Percentiles rank a stretch among this genome's conserved stretches.
These are phyloP conservation scores for Leptothorax acervorum DNA, from an alignment of 2,888 invertebrate genomes.

Conservation along the genomic window DNA sequence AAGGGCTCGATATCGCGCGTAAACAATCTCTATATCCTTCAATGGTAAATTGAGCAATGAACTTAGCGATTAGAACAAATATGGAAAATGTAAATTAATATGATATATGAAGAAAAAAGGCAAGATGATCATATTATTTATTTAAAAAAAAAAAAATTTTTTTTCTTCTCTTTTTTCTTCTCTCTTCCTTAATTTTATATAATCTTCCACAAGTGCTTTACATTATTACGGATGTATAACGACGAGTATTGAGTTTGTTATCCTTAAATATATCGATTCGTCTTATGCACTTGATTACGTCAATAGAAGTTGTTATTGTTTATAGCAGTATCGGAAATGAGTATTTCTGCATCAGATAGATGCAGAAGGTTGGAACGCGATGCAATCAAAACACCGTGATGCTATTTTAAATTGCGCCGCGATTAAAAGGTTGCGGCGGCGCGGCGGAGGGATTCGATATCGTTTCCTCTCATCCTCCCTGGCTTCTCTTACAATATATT, in stretches of 20 bases:
- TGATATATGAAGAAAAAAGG: neutral
- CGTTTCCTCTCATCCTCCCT: neutral
- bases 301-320: slow-evolving; percentile 18
- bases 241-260: neutral
- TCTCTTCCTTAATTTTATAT: neutral
- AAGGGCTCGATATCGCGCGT: neutral
- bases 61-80: neutral
- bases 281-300: neutral
- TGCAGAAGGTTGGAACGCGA: slow-evolving; percentile 12
- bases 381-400: slow-evolving; percentile 39
- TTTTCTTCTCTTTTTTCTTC: neutral
- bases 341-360: slow-evolving; percentile 17
- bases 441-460: slow-evolving; percentile 26
- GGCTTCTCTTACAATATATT: slow-evolving; percentile 45
- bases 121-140: neutral
- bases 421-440: slow-evolving; percentile 40
- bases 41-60: slow-evolving; percentile 6
- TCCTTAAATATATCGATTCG: neutral
- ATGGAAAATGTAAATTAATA: neutral
- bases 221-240: neutral
- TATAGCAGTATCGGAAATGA: slow-evolving; percentile 17
- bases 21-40: neutral
- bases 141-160: neutral
- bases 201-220: neutral
- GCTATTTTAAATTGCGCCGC: slow-evolving; percentile 32